Conservation (phyloP, 2,888 invertebrate genomes). For the Pseudococcus viburni region DNA sequence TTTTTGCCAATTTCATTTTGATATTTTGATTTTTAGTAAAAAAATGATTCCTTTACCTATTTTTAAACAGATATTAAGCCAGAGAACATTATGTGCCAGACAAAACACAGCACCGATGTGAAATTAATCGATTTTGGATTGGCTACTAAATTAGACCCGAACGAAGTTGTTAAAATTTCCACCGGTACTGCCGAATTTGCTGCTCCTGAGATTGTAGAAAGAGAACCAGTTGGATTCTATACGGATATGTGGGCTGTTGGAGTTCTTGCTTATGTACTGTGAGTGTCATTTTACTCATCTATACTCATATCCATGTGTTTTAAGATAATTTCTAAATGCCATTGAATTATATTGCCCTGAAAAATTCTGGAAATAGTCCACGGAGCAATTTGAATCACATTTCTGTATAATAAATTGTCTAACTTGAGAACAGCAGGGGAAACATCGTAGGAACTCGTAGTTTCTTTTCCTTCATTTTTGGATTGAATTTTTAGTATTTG, state of each 20-base stretch:
- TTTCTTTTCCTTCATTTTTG: too few relatives aligned
- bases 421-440: too few relatives aligned
- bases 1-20: background rate
- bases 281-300: constrained; percentile 73
- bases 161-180: constrained; percentile 98
- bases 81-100: constrained; percentile 99
- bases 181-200: constrained; percentile 99
- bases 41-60: constrained; percentile 64
- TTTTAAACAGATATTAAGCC: constrained; percentile 85
- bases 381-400: too few relatives aligned
- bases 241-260: constrained; percentile 99
- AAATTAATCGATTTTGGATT: constrained; percentile 99
- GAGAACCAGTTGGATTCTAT: constrained; percentile 99
- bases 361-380: too few relatives aligned
- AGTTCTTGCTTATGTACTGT: constrained; percentile 97
- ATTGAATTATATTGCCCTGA: too few relatives aligned
- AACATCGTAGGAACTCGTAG: too few relatives aligned
- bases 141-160: constrained; percentile 97
- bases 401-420: too few relatives aligned
- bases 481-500: too few relatives aligned
- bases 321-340: too few relatives aligned
- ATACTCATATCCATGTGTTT: too few relatives aligned
- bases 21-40: background rate
- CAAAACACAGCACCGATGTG: constrained; percentile 92
- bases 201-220: constrained; percentile 98